Conservation (phyloP, 2,113 vertebrate genomes). For the Corapipo altera region DNA sequence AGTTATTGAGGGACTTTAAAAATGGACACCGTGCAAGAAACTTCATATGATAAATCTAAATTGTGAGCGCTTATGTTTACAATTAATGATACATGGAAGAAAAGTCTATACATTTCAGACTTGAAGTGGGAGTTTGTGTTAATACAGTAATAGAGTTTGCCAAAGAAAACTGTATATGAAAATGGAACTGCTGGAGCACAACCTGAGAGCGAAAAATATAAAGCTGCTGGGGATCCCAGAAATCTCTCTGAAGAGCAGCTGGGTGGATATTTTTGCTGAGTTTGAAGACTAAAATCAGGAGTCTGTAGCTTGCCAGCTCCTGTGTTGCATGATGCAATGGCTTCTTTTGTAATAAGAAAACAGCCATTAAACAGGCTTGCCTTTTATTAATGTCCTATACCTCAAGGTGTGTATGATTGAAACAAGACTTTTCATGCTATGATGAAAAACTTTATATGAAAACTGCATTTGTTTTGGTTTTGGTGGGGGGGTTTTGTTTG, state of each 20-base stretch:
- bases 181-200: conserved; percentile 27
- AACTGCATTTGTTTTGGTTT: background rate
- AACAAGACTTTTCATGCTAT: background rate
- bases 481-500: background rate
- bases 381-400: background rate
- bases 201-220: conserved; percentile 24
- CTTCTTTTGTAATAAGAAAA: background rate
- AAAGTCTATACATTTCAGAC: background rate
- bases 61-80: background rate
- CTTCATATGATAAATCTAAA: background rate
- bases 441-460: background rate
- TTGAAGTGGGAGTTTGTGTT: conserved; percentile 12
- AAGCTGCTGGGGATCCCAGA: conserved; percentile 24
- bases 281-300: background rate
- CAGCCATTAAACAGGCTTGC: background rate
- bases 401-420: background rate
- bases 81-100: background rate
- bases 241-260: conserved; percentile 32
- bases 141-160: conserved; percentile 8
- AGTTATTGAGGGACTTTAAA: background rate
- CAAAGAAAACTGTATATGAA: conserved; percentile 40
- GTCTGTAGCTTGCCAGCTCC: background rate
- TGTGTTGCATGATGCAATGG: background rate
- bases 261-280: conserved; percentile 23
- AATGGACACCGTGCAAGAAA: background rate